Evolutionary conservation across 2,113 vertebrate species (phyloP).

Genomic region (Nanorana parkeri): DNA sequence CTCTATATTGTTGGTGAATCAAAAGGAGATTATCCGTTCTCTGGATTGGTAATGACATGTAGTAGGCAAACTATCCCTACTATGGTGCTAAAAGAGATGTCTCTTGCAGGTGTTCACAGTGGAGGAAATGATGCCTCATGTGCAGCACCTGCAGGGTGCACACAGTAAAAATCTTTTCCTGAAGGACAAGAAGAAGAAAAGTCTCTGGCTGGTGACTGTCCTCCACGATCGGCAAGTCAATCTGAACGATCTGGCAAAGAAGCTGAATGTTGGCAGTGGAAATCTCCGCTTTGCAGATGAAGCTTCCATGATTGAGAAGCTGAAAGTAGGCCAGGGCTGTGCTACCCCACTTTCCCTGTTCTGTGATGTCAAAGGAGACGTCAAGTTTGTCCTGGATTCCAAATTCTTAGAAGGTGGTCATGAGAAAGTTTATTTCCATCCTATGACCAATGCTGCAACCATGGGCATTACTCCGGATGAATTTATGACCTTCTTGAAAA

Average conservation of each 20-base stretch:
- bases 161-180: conserved; percentile 93
- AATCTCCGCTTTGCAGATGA: conserved; percentile 91
- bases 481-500: conserved; percentile 84
- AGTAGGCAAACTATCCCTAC: background rate
- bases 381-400: conserved; percentile 85
- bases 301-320: conserved; percentile 84
- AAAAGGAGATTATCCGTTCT: too few species aligned
- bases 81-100: background rate
- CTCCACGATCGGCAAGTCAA: conserved; percentile 85
- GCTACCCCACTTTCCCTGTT: conserved; percentile 87
- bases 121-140: conserved; percentile 94
- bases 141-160: conserved; percentile 82
- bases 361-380: conserved; percentile 76
- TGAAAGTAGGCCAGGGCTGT: conserved; percentile 87
- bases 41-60: background rate
- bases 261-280: conserved; percentile 84
- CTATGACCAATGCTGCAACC: conserved; percentile 90
- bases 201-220: conserved; percentile 84
- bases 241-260: conserved; percentile 89
- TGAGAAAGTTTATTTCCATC: conserved; percentile 86
- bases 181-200: conserved; percentile 94
- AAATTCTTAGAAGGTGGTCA: conserved; percentile 81
- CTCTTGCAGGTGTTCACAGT: conserved; percentile 89
- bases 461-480: conserved; percentile 84
- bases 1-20: too few species aligned